A percentile compares a stretch with the other conserved stretches of the same genome.
Evolutionary conservation across 2,888 invertebrate genomes (phyloP).

Genomic region (Zelleria hepariella): DNA sequence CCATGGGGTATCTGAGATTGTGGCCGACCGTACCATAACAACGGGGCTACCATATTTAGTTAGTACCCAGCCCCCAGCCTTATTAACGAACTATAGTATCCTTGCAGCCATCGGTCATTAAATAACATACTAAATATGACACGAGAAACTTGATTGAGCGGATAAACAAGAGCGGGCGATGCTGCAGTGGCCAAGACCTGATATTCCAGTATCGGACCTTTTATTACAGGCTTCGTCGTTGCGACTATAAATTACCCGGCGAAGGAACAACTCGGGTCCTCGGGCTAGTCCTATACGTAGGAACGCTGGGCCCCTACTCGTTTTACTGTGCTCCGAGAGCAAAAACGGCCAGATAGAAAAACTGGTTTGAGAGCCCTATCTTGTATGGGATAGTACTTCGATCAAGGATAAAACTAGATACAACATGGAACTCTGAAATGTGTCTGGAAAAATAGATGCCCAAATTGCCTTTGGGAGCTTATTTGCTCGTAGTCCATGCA

Average conservation of each 20-base stretch:
- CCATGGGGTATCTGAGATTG: no score
- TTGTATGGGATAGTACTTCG: no score
- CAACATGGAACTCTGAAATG: no score
- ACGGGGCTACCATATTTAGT: no score
- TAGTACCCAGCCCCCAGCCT: neutral
- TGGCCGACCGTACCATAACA: no score
- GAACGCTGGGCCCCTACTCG: neutral
- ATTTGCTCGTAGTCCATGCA: no score
- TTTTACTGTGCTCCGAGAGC: no score
- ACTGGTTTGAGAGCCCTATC: no score
- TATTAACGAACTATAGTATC: neutral
- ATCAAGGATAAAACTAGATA: no score
- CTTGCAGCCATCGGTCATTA: neutral
- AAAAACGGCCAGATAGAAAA: no score
- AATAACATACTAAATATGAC: neutral
- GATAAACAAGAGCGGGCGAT: neutral
- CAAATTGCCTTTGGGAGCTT: no score
- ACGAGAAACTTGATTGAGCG: neutral
- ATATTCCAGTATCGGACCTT: neutral
- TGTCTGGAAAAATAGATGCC: no score
- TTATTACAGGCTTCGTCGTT: conserved; percentile 5
- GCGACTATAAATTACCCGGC: neutral
- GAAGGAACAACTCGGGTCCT: neutral
- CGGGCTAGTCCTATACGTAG: neutral
- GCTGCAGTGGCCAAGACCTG: conserved; percentile 1